phyloP scores from a whole-genome alignment of 2,797 vertebrate genomes.

The Calcarius lapponicus region DNA sequence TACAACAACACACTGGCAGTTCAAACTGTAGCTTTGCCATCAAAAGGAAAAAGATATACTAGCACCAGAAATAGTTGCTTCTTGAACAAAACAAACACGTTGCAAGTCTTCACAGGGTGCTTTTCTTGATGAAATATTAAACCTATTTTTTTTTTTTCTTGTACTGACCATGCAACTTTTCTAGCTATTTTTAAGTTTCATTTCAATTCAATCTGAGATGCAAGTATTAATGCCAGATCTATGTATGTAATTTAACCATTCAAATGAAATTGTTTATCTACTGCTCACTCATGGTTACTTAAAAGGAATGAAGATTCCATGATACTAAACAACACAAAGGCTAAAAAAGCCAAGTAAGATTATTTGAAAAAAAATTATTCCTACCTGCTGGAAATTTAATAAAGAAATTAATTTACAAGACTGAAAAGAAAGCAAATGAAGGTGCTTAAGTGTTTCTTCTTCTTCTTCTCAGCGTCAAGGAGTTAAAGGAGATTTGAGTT shows the following conservation, averaged over 20 bases:
- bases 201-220: constrained; percentile 16
- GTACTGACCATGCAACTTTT: not conserved
- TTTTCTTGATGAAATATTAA: constrained; percentile 20
- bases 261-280: constrained; percentile 1
- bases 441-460: not conserved
- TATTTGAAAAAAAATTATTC: not conserved
- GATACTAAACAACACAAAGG: not conserved
- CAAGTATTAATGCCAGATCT: not conserved
- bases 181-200: not conserved
- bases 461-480: not conserved
- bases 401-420: not conserved
- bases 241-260: not conserved
- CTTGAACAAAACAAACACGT: constrained; percentile 48
- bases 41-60: constrained; percentile 23
- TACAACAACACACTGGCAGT: not conserved
- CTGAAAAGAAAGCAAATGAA: not conserved
- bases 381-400: not conserved
- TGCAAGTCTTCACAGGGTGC: constrained; percentile 57
- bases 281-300: not conserved
- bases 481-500: not conserved
- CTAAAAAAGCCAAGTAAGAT: not conserved
- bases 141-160: not conserved
- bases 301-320: not conserved
- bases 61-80: constrained; percentile 68
- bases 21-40: constrained; percentile 36